phyloP scores from a whole-genome alignment of 2,888 invertebrate genomes.

The Julus scandinavius region DNA sequence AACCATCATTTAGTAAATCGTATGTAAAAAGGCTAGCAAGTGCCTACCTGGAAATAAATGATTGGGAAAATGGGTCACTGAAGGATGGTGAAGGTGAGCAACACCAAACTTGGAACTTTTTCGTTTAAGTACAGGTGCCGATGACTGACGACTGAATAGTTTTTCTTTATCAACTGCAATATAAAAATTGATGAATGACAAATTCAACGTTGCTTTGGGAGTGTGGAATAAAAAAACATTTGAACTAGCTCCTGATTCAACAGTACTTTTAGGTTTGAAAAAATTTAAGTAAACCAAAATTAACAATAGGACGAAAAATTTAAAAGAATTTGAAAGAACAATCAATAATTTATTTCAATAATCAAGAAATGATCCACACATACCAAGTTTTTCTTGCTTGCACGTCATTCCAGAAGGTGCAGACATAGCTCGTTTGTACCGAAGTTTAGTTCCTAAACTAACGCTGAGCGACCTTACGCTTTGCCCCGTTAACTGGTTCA shows the following conservation, averaged over 20 bases:
- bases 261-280: too few relatives aligned
- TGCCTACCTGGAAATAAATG: constrained; percentile 66
- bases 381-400: constrained; percentile 76
- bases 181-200: background rate
- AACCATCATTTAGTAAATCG: too few relatives aligned
- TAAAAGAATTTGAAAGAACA: too few relatives aligned
- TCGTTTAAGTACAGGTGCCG: constrained; percentile 93
- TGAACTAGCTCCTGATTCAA: too few relatives aligned
- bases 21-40: background rate
- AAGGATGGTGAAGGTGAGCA: constrained; percentile 78
- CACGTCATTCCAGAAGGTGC: constrained; percentile 87
- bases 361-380: background rate
- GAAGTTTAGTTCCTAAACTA: constrained; percentile 92
- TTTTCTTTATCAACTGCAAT: constrained; percentile 77
- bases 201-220: background rate
- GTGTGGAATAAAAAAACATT: background rate
- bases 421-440: constrained; percentile 93
- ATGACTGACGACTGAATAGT: constrained; percentile 78
- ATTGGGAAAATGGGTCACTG: constrained; percentile 64
- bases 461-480: constrained; percentile 66
- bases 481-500: constrained; percentile 76
- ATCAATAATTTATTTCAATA: constrained; percentile 47
- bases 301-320: too few relatives aligned
- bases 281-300: too few relatives aligned
- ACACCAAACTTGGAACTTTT: constrained; percentile 92